Evolutionary conservation across 2,797 vertebrate genomes (phyloP).

Genomic region (Lacerta viridis): DNA sequence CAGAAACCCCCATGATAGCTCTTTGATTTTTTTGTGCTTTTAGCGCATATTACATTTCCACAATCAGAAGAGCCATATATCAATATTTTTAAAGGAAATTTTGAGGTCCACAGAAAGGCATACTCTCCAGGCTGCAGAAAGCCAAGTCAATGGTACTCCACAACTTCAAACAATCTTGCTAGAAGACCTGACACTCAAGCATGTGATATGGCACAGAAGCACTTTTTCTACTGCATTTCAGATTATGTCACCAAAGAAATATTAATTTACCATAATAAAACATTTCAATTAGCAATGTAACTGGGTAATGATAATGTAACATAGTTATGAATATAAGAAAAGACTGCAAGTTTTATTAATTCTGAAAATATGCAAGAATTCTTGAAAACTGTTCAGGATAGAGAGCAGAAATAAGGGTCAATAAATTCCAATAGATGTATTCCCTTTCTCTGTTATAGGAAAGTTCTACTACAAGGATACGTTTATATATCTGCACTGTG

Average conservation of each 20-base stretch:
- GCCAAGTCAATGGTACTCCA: neutral
- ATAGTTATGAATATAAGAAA: slow-evolving; percentile 13
- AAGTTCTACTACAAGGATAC: neutral
- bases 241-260: slow-evolving; percentile 39
- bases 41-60: neutral
- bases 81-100: neutral
- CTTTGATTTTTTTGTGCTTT: neutral
- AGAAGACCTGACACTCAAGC: neutral
- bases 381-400: neutral
- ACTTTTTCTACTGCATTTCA: slow-evolving; percentile 27
- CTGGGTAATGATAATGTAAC: slow-evolving; percentile 21
- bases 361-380: neutral
- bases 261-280: neutral
- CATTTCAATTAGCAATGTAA: slow-evolving; percentile 21
- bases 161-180: neutral
- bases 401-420: neutral
- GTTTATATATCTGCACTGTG: neutral
- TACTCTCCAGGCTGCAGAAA: neutral
- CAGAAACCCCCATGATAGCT: neutral
- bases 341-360: slow-evolving; percentile 8
- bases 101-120: neutral
- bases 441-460: neutral
- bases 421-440: neutral
- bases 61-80: neutral
- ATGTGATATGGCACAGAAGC: neutral